A percentile compares a stretch with the other conserved stretches of the same genome.
Evolutionary conservation across 2,113 vertebrate species (phyloP).

Genomic region (Chitala chitala): DNA sequence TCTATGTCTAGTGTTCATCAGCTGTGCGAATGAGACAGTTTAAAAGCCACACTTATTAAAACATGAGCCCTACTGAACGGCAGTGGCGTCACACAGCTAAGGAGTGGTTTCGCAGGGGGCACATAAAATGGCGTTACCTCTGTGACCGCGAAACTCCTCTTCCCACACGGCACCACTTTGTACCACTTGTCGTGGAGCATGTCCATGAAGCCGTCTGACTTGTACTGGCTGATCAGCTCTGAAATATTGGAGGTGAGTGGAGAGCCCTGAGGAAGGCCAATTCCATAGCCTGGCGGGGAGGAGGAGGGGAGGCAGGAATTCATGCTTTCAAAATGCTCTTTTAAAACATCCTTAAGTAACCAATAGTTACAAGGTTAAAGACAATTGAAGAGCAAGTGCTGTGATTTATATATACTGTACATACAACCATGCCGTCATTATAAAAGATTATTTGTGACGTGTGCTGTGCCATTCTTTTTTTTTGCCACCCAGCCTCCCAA

Average conservation of each 20-base stretch:
- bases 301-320: no score
- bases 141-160: constrained; percentile 90
- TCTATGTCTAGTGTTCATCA: no score
- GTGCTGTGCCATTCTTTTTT: background rate
- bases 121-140: constrained; percentile 64
- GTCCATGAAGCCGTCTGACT: constrained; percentile 97
- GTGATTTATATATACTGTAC: background rate
- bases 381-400: background rate
- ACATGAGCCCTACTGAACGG: no score
- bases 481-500: background rate
- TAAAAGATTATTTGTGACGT: background rate
- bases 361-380: no score
- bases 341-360: no score
- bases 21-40: no score
- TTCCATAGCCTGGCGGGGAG: constrained; percentile 78
- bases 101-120: background rate
- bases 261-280: constrained; percentile 94
- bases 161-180: constrained; percentile 93
- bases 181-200: constrained; percentile 98
- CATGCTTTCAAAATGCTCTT: no score
- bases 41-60: no score
- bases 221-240: constrained; percentile 92
- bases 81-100: no score
- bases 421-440: background rate
- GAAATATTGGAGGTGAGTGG: constrained; percentile 91